These are phyloP conservation scores for Amphipyra tragopoginis DNA, from an alignment of 2,888 invertebrate genomes.

Conservation along the genomic window DNA sequence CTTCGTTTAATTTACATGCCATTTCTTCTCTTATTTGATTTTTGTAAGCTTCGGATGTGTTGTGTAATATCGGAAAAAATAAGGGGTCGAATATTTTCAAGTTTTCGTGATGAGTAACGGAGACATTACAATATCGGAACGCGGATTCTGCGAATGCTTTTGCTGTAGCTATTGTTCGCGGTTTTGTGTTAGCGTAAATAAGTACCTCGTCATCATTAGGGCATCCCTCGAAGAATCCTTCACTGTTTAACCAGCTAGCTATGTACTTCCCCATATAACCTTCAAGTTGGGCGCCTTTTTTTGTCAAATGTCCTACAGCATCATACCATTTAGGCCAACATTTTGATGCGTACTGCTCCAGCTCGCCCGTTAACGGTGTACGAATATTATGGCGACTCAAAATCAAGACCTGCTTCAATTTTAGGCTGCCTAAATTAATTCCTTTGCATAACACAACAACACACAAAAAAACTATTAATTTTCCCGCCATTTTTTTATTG, in stretches of 20 bases:
- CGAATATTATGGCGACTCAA: conserved; percentile 79
- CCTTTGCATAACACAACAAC: conserved; percentile 35
- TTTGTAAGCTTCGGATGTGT: conserved; percentile 62
- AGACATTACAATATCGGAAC: conserved; percentile 72
- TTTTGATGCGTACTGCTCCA: conserved; percentile 67
- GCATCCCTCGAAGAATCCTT: conserved; percentile 69
- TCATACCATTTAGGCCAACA: conserved; percentile 72
- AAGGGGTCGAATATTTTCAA: conserved; percentile 70
- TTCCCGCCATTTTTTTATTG: conserved; percentile 36
- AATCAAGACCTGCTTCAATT: conserved; percentile 71
- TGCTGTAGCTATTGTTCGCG: conserved; percentile 76
- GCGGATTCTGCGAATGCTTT: conserved; percentile 72
- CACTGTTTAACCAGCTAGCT: conserved; percentile 69
- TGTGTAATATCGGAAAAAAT: conserved; percentile 72
- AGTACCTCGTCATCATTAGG: conserved; percentile 64
- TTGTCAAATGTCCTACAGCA: conserved; percentile 70
- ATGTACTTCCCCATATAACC: conserved; percentile 77
- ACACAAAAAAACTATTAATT: conserved; percentile 16
- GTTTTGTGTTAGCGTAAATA: conserved; percentile 75
- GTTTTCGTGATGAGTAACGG: conserved; percentile 64
- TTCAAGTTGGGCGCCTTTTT: conserved; percentile 77
- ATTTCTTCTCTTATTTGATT: conserved; percentile 66
- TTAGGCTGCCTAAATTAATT: conserved; percentile 35
- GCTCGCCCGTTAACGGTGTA: conserved; percentile 69
- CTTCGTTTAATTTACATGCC: conserved; percentile 63